A percentile compares a stretch with the other conserved stretches of the same genome.
phyloP scores from a whole-genome alignment of 1,140 invertebrate genomes.

The Parapsyche elsis region DNA sequence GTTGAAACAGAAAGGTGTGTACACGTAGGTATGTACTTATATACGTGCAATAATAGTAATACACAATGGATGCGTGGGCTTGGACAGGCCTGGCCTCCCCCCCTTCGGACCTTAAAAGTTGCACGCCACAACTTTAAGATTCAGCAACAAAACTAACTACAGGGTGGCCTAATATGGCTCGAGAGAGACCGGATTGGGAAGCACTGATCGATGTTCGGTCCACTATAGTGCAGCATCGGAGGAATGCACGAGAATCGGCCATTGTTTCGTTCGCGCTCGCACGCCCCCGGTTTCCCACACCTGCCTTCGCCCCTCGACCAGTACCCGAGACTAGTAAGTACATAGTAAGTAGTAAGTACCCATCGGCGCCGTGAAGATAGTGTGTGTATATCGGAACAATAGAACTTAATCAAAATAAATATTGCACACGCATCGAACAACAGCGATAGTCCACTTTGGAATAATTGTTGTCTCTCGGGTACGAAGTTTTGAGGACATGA shows the following conservation, averaged over 20 bases:
- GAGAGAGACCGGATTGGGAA: neutral
- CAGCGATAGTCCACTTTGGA: too few relatives aligned
- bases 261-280: slow-evolving; percentile 7
- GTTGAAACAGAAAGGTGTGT: neutral
- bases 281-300: slow-evolving; percentile 35
- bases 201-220: neutral
- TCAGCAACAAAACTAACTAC: too few relatives aligned
- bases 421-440: too few relatives aligned
- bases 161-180: neutral
- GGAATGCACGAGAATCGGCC: neutral
- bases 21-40: too few relatives aligned
- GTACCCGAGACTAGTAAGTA: neutral
- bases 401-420: too few relatives aligned
- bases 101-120: neutral
- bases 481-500: too few relatives aligned
- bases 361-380: too few relatives aligned
- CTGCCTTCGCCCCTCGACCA: slow-evolving; percentile 16
- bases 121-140: neutral
- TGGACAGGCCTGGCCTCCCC: neutral
- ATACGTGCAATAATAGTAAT: neutral
- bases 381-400: too few relatives aligned
- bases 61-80: slow-evolving; percentile 1
- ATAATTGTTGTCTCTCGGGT: too few relatives aligned
- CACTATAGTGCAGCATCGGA: neutral
- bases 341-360: too few relatives aligned